These are phyloP conservation scores for Coelogynopora nodosa DNA, from an alignment of 2,888 invertebrate species.

Conservation along the genomic window DNA sequence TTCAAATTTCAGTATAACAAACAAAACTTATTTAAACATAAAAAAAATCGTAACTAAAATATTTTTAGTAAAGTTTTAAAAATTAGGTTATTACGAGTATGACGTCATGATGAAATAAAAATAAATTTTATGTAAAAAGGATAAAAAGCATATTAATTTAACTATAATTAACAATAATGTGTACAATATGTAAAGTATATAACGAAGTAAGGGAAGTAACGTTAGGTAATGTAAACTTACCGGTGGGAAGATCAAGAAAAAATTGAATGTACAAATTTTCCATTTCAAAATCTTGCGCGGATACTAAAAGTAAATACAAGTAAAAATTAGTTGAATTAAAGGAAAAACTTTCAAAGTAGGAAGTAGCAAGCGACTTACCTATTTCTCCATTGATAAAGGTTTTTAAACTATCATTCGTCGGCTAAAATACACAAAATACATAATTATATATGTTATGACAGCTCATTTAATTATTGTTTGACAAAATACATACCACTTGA, in stretches of 20 bases:
- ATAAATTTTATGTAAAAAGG: no score
- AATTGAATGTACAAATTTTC: slow-evolving; percentile 34
- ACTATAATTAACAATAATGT: no score
- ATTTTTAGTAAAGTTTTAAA: no score
- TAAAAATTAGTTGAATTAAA: no score
- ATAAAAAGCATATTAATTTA: no score
- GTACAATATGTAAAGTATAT: background rate
- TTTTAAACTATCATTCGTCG: background rate
- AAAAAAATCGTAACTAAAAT: no score
- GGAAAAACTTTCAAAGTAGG: background rate
- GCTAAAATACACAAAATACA: background rate
- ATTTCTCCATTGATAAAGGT: slow-evolving; percentile 8
- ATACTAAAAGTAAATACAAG: no score
- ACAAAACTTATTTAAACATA: no score
- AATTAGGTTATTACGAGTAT: no score
- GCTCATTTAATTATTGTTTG: background rate
- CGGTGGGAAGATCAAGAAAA: slow-evolving; percentile 36
- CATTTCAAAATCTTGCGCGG: slow-evolving; percentile 37
- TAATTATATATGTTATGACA: background rate
- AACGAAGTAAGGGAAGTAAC: background rate
- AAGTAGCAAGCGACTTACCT: background rate
- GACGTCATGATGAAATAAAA: no score
- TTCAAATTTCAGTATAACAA: no score
- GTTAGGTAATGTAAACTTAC: slow-evolving; percentile 32
- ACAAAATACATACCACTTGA: background rate